phyloP scores from a whole-genome alignment of 2,797 vertebrate genomes.

The Cygnus olor region DNA sequence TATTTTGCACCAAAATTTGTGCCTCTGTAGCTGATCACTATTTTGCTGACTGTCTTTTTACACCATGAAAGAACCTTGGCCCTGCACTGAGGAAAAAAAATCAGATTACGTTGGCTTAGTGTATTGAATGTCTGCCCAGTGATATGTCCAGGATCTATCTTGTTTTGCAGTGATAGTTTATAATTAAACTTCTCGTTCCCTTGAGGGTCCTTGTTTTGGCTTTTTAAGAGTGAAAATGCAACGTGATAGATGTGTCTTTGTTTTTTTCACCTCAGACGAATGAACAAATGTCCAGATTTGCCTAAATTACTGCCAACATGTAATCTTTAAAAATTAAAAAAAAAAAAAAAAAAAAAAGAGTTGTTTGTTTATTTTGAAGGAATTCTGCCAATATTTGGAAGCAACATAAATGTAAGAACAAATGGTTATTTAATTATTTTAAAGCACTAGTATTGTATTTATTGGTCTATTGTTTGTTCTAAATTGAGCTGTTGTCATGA shows the following conservation, averaged over 20 bases:
- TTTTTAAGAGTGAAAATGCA: slow-evolving; percentile 3
- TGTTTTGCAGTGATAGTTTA: slow-evolving; percentile 20
- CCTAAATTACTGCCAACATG: background rate
- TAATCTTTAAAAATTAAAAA: slow-evolving; percentile 3
- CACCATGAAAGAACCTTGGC: background rate
- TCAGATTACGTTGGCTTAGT: background rate
- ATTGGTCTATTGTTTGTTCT: slow-evolving; percentile 45
- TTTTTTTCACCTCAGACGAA: background rate
- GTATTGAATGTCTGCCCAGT: slow-evolving; percentile 11
- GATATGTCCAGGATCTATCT: background rate
- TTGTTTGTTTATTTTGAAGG: slow-evolving; percentile 44
- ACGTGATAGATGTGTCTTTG: background rate
- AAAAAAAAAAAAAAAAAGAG: background rate
- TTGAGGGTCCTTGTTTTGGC: background rate
- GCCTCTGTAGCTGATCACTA: background rate
- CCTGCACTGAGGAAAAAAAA: background rate
- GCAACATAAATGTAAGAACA: slow-evolving; percentile 30
- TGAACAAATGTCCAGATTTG: slow-evolving; percentile 35
- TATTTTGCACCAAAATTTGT: background rate
- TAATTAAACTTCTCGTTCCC: slow-evolving; percentile 30
- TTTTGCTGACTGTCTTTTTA: background rate
- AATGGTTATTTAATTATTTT: slow-evolving; percentile 51
- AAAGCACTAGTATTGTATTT: slow-evolving; percentile 34
- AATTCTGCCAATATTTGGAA: slow-evolving; percentile 51
- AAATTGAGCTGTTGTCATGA: slow-evolving; percentile 50